Conservation (phyloP, 1,140 invertebrate genomes). For the Harpegnathos saltator region DNA sequence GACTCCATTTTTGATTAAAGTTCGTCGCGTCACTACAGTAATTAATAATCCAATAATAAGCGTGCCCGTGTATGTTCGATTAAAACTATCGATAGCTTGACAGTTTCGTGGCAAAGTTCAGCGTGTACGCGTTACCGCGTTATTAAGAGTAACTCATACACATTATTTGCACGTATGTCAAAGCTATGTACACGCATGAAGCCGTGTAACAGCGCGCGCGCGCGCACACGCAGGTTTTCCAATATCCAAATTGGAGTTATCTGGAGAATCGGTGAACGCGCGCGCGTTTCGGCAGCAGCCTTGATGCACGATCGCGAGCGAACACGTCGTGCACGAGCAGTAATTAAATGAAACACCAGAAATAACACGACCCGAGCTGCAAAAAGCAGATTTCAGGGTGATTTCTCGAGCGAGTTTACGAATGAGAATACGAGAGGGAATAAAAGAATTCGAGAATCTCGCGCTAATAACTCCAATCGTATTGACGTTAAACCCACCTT, state of each 20-base stretch:
- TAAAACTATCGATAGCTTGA: constrained; percentile 18
- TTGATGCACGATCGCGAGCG: neutral
- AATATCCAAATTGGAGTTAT: neutral
- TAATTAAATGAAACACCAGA: too few species aligned
- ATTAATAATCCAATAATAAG: constrained; percentile 34
- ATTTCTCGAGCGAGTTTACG: too few species aligned
- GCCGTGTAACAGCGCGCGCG: neutral
- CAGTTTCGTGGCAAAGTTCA: constrained; percentile 15
- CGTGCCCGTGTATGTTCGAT: neutral
- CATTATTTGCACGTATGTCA: neutral
- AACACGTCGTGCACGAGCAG: neutral
- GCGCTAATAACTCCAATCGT: too few species aligned
- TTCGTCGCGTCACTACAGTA: neutral
- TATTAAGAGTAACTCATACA: constrained; percentile 16
- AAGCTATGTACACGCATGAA: neutral
- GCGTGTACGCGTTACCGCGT: neutral
- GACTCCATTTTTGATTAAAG: neutral
- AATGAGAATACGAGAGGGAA: too few species aligned
- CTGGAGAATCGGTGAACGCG: neutral
- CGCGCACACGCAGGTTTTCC: neutral
- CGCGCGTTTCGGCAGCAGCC: neutral
- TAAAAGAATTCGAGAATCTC: too few species aligned
- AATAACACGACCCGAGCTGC: too few species aligned
- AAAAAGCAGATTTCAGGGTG: too few species aligned
- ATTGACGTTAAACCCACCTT: too few species aligned